Evolutionary conservation across 1,140 invertebrate species (phyloP).

Genomic region (Phenacoccus solenopsis): DNA sequence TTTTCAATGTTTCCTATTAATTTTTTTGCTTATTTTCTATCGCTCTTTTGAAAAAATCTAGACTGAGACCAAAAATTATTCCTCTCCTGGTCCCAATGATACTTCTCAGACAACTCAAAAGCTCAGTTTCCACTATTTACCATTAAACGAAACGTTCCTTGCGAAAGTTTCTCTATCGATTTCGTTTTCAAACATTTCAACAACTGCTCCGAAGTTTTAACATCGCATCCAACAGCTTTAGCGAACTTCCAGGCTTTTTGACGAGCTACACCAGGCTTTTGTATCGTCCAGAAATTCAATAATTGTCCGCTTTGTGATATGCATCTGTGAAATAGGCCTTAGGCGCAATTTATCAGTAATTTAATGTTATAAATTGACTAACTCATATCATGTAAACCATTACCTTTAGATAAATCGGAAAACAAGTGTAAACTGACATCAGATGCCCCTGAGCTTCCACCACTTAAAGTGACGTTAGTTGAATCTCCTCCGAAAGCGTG

Average conservation of each 20-base stretch:
- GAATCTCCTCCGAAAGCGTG: constrained; percentile 23
- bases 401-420: constrained; percentile 33
- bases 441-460: constrained; percentile 22
- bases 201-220: background rate
- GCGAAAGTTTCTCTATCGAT: background rate
- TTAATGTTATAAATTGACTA: too few species aligned
- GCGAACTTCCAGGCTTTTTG: background rate
- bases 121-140: too few species aligned
- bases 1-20: too few species aligned
- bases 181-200: background rate
- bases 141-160: background rate
- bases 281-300: background rate
- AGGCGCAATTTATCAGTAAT: too few species aligned
- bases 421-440: constrained; percentile 38
- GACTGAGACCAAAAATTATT: too few species aligned
- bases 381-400: background rate
- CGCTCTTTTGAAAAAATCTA: too few species aligned
- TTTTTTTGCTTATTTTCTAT: too few species aligned
- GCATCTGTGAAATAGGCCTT: constrained; percentile 31
- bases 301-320: constrained; percentile 40
- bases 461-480: constrained; percentile 20
- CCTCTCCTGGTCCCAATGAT: too few species aligned
- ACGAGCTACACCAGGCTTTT: background rate
- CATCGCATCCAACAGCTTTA: background rate
- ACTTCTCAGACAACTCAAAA: too few species aligned